These are phyloP conservation scores for Hemistola chrysoprasaria DNA, from an alignment of 2,888 invertebrate species.

Conservation along the genomic window DNA sequence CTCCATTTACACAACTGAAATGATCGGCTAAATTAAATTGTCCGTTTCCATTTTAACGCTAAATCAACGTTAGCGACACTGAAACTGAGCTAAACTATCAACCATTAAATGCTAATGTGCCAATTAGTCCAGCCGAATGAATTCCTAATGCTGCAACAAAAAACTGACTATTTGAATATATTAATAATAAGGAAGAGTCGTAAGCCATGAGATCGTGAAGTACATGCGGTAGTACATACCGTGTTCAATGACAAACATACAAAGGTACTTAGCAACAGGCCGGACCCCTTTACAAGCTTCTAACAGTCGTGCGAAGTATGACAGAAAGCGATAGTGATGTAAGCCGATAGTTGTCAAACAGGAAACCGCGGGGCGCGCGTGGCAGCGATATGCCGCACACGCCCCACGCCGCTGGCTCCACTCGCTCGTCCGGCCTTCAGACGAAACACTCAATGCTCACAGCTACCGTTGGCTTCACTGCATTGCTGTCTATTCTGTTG, in stretches of 20 bases:
- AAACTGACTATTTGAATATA: conserved; percentile 51
- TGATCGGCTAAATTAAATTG: conserved; percentile 69
- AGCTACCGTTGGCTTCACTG: conserved; percentile 37
- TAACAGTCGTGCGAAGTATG: conserved; percentile 71
- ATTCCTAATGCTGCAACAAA: conserved; percentile 44
- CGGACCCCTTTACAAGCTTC: conserved; percentile 74
- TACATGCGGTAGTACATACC: conserved; percentile 57
- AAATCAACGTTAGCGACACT: conserved; percentile 29
- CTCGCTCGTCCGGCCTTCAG: conserved; percentile 46
- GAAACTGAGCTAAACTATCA: conserved; percentile 38
- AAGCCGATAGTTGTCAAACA: conserved; percentile 81
- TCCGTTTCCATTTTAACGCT: conserved; percentile 56
- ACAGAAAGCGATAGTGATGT: conserved; percentile 81
- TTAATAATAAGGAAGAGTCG: conserved; percentile 64
- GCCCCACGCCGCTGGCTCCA: conserved; percentile 65
- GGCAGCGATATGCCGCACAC: conserved; percentile 61
- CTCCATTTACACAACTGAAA: conserved; percentile 70
- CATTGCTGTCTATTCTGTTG: conserved; percentile 17
- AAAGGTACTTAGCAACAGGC: conserved; percentile 69
- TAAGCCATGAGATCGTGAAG: conserved; percentile 58
- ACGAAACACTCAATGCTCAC: conserved; percentile 70
- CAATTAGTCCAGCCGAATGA: conserved; percentile 45
- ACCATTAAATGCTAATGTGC: conserved; percentile 45
- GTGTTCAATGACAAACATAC: conserved; percentile 64
- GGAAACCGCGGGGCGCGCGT: conserved; percentile 77